Percentiles rank a stretch among this genome's conserved stretches.
Conservation (phyloP, 2,113 vertebrate genomes). For the Pseudopodoces humilis region DNA sequence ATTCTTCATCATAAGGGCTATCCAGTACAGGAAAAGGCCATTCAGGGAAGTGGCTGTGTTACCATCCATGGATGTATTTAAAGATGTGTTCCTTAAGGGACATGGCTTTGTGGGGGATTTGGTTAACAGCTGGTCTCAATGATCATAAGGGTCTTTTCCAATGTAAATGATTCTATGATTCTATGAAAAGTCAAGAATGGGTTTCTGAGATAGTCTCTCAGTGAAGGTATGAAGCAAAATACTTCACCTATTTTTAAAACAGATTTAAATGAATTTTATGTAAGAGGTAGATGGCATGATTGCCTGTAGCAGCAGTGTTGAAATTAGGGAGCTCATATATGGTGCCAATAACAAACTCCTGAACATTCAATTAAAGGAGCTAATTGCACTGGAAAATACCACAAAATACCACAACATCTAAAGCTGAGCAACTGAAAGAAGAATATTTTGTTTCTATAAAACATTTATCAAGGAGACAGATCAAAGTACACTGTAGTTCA, state of each 20-base stretch:
- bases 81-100: background rate
- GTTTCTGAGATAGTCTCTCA: background rate
- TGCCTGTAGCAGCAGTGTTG: background rate
- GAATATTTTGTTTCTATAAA: background rate
- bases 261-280: background rate
- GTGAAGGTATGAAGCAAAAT: background rate
- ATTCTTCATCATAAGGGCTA: background rate
- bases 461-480: background rate
- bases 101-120: background rate
- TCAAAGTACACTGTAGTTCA: background rate
- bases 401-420: background rate
- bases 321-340: background rate
- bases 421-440: background rate
- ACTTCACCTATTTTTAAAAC: background rate
- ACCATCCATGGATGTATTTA: background rate
- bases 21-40: background rate
- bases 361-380: background rate
- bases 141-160: background rate
- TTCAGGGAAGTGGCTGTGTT: background rate
- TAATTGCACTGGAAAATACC: background rate
- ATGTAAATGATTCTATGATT: background rate
- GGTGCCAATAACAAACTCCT: background rate
- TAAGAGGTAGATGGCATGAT: background rate
- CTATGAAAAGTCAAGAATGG: background rate
- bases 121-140: background rate